A percentile compares a stretch with the other conserved stretches of the same genome.
Conservation (phyloP, 2,113 vertebrate genomes). For the Meleagris gallopavo region DNA sequence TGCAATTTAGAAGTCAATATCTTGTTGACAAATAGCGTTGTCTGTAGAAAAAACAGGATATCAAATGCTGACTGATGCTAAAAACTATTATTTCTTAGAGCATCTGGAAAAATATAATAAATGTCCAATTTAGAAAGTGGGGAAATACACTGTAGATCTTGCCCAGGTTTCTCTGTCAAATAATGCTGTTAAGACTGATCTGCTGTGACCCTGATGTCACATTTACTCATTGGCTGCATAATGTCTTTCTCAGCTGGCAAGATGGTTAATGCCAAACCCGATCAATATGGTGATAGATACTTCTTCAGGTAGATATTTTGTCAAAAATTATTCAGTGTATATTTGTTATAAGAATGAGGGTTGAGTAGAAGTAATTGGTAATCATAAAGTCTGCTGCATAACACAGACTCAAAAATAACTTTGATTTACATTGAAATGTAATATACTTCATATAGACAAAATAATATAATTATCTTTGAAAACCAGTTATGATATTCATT, state of each 20-base stretch:
- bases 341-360: neutral
- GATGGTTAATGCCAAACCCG: neutral
- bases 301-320: neutral
- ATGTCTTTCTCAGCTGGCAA: neutral
- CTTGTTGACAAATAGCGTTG: neutral
- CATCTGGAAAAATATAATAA: neutral
- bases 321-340: neutral
- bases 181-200: neutral
- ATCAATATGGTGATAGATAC: neutral
- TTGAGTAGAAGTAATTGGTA: fast-evolving
- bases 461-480: neutral
- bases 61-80: neutral
- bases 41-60: neutral
- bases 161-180: neutral
- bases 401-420: neutral
- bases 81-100: neutral
- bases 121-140: neutral
- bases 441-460: neutral
- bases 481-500: neutral
- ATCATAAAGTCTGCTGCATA: neutral
- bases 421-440: neutral
- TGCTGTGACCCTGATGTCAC: neutral
- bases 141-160: neutral
- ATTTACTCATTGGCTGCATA: neutral
- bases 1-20: fast-evolving